phyloP scores from a whole-genome alignment of 2,888 invertebrate genomes.

The Rhamphomyia laevipes region DNA sequence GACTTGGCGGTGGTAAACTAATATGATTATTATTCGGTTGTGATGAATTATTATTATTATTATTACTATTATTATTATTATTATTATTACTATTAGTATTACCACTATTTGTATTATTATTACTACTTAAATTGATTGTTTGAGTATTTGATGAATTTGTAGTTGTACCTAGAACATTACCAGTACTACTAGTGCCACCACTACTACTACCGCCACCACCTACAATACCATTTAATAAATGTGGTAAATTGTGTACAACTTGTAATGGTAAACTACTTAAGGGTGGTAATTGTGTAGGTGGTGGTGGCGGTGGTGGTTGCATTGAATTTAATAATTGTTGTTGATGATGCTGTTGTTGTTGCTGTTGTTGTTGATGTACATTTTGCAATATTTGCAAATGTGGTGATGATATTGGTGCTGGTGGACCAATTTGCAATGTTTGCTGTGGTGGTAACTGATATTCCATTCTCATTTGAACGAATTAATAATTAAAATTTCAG shows the following conservation, averaged over 20 bases:
- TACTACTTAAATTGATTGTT: slow-evolving; percentile 13
- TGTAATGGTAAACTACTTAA: slow-evolving; percentile 33
- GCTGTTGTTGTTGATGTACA: slow-evolving; percentile 26
- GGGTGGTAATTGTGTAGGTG: slow-evolving; percentile 27
- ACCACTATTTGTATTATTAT: slow-evolving; percentile 6
- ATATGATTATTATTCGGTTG: slow-evolving; percentile 22
- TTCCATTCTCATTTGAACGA: slow-evolving; percentile 29
- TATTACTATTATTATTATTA: slow-evolving; percentile 13
- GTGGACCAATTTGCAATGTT: slow-evolving; percentile 27
- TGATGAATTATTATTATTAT: slow-evolving; percentile 17
- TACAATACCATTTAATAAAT: slow-evolving; percentile 24
- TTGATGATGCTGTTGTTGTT: slow-evolving; percentile 25
- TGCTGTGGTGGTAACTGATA: slow-evolving; percentile 35
- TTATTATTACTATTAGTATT: slow-evolving; percentile 14
- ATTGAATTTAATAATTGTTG: slow-evolving; percentile 30
- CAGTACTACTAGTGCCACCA: slow-evolving; percentile 5
- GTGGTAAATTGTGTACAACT: slow-evolving; percentile 36
- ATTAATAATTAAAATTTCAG: neutral
- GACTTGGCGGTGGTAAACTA: slow-evolving; percentile 32
- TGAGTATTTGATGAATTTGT: slow-evolving; percentile 7
- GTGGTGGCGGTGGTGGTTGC: slow-evolving; percentile 23
- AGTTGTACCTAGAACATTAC: slow-evolving; percentile 2
- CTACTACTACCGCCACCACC: slow-evolving; percentile 7
- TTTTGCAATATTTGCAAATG: slow-evolving; percentile 10
- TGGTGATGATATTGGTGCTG: slow-evolving; percentile 14